Evolutionary conservation across 2,113 vertebrate genomes (phyloP).

Genomic region (Coptodon rendalli): DNA sequence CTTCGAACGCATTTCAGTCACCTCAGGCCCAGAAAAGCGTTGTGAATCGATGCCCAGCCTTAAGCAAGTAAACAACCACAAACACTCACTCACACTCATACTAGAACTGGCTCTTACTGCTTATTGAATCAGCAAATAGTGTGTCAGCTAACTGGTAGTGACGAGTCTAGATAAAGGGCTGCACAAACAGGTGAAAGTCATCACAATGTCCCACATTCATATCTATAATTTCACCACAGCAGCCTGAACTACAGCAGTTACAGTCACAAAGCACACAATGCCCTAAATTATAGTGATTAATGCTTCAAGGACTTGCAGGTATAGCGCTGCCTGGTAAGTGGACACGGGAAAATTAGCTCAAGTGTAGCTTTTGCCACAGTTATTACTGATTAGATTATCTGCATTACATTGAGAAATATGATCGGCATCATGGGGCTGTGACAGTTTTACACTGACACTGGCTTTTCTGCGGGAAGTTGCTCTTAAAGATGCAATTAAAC

Average conservation of each 20-base stretch:
- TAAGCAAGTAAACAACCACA: not conserved
- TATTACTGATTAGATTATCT: not conserved
- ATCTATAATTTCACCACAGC: conserved; percentile 13
- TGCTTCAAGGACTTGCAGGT: conserved; percentile 4
- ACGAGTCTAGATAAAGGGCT: not conserved
- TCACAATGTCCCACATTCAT: conserved; percentile 26
- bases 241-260: not conserved
- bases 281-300: conserved; percentile 46
- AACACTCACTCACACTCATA: not conserved
- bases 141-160: not conserved
- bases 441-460: not conserved
- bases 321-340: not conserved
- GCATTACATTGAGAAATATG: not conserved
- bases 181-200: conserved; percentile 6
- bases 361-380: conserved; percentile 19
- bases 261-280: conserved; percentile 20
- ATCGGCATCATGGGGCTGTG: not conserved
- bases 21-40: not conserved
- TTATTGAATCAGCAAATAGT: conserved; percentile 10
- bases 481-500: not conserved
- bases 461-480: not conserved
- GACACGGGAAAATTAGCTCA: conserved; percentile 1
- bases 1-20: not conserved
- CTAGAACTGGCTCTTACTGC: not conserved
- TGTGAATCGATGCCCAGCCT: not conserved